Conservation (phyloP, 1,140 invertebrate genomes). For the Danaus plexippus region DNA sequence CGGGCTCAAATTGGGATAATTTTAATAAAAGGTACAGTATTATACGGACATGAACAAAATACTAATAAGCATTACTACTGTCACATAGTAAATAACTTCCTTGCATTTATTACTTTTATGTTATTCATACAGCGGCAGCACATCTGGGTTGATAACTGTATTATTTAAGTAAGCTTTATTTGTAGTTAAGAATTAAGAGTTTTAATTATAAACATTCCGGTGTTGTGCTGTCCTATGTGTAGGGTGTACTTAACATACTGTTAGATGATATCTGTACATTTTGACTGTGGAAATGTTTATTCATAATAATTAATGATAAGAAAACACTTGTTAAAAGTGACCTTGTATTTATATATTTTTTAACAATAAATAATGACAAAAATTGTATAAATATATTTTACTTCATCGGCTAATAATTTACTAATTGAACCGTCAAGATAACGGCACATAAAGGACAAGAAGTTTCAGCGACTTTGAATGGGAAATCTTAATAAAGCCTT, state of each 20-base stretch:
- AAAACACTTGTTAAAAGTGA: constrained; percentile 44
- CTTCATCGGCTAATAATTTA: neutral
- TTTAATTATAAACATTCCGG: constrained; percentile 55
- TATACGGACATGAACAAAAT: neutral
- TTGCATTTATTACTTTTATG: constrained; percentile 55
- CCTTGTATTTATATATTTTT: constrained; percentile 50
- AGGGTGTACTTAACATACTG: constrained; percentile 57
- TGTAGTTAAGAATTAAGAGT: constrained; percentile 17
- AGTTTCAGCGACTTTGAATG: no score
- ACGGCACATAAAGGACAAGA: no score
- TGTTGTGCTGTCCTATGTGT: constrained; percentile 58
- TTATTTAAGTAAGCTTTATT: constrained; percentile 5
- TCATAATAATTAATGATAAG: constrained; percentile 39
- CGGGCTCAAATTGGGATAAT: no score
- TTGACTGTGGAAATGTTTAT: constrained; percentile 50
- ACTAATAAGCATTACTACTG: constrained; percentile 1
- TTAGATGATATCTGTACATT: constrained; percentile 50
- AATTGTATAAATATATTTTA: constrained; percentile 10
- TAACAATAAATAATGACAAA: constrained; percentile 24
- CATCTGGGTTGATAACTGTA: constrained; percentile 29
- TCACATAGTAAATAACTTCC: constrained; percentile 12
- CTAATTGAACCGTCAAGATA: no score
- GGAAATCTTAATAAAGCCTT: no score
- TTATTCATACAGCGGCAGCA: constrained; percentile 38
- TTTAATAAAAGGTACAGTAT: neutral